These are phyloP conservation scores for Halotydeus destructor DNA, from an alignment of 1,140 invertebrate species.

Conservation along the genomic window DNA sequence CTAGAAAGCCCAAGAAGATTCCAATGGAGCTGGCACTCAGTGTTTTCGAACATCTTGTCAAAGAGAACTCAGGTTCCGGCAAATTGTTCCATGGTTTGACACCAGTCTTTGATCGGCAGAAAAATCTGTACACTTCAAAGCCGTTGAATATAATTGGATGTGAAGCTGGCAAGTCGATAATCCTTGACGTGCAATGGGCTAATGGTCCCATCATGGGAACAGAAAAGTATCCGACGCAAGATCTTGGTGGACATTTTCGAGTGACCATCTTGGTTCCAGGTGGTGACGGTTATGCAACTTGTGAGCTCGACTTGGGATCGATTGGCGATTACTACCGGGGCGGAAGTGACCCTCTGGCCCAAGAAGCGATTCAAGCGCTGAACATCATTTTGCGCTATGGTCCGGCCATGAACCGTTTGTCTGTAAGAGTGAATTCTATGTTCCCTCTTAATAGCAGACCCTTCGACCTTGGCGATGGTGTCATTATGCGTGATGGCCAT, in stretches of 20 bases:
- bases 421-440: not conserved
- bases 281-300: not conserved
- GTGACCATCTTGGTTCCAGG: not conserved
- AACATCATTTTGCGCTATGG: slow-evolving; percentile 4
- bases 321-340: not conserved
- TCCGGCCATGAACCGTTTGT: not conserved
- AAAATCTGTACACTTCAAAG: not conserved
- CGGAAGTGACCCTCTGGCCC: not conserved
- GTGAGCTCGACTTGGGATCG: not conserved
- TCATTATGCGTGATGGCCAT: not conserved
- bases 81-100: not conserved
- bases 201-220: not conserved
- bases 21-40: not conserved
- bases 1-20: not conserved
- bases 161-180: not conserved
- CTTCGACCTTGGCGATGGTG: not conserved
- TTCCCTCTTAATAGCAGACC: not conserved
- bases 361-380: not conserved
- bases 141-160: not conserved
- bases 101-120: not conserved
- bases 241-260: not conserved
- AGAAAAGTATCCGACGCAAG: too few relatives aligned
- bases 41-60: not conserved
- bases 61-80: not conserved
- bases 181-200: not conserved